phyloP scores from a whole-genome alignment of 2,797 vertebrate genomes.

The Manis javanica region DNA sequence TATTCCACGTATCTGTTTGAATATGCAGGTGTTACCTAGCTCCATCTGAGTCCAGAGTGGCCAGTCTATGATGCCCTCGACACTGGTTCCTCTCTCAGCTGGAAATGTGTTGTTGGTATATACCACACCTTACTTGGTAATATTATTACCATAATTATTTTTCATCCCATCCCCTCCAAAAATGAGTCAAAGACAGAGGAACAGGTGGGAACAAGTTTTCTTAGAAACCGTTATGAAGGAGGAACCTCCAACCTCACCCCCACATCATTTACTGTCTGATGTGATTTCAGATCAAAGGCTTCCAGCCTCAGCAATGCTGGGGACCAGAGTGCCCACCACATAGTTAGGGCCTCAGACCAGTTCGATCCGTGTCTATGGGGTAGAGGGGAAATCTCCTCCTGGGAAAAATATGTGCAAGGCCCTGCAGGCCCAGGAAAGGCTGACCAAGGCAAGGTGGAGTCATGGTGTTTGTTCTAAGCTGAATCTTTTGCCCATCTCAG shows the following conservation, averaged over 20 bases:
- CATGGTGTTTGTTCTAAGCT: conserved; percentile 48
- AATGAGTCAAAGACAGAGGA: conserved; percentile 75
- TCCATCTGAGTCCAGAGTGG: not conserved
- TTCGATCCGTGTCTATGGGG: conserved; percentile 21
- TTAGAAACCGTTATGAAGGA: conserved; percentile 66
- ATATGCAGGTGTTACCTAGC: not conserved
- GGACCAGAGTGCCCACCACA: not conserved
- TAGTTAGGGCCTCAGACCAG: not conserved
- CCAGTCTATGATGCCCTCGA: not conserved
- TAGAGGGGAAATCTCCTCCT: conserved; percentile 28
- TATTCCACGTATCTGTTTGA: not conserved
- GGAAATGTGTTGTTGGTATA: not conserved
- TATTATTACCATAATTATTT: not conserved
- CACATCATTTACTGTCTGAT: conserved; percentile 35
- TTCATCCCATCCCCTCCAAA: conserved; percentile 69
- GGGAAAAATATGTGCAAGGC: conserved; percentile 29
- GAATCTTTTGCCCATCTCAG: conserved; percentile 74
- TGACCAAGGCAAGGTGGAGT: conserved; percentile 63
- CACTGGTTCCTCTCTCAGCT: not conserved
- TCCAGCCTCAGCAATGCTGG: conserved; percentile 7
- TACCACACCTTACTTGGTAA: not conserved
- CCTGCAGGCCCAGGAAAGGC: conserved; percentile 41
- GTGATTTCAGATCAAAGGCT: not conserved
- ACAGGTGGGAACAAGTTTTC: conserved; percentile 71
- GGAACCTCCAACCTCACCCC: not conserved